Percentiles rank a stretch among this genome's conserved stretches.
Evolutionary conservation across 2,888 invertebrate species (phyloP).

Genomic region (Leptura quadrifasciata): DNA sequence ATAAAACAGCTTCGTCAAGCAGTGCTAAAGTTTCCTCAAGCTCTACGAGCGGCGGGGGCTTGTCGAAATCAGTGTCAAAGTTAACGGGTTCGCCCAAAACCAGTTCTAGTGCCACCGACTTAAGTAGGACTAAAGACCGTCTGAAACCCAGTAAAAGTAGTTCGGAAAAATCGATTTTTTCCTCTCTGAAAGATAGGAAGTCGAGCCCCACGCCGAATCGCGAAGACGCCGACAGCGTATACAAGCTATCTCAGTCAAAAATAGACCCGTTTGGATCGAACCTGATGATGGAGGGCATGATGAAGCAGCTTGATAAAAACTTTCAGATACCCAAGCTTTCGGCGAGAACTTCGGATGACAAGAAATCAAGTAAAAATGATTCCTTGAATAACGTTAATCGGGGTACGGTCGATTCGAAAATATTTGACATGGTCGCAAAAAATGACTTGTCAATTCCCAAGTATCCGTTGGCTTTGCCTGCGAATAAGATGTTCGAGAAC

Average conservation of each 20-base stretch:
- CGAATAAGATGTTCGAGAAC: constrained; percentile 68
- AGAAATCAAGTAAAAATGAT: constrained; percentile 60
- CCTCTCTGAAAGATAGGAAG: constrained; percentile 78
- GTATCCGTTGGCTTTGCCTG: constrained; percentile 67
- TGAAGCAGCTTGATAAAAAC: constrained; percentile 87
- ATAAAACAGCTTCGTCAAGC: constrained; percentile 50
- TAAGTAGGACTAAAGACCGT: constrained; percentile 79
- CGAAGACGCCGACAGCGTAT: constrained; percentile 81
- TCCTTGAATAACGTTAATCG: constrained; percentile 65
- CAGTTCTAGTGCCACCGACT: constrained; percentile 73
- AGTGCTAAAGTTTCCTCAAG: constrained; percentile 48
- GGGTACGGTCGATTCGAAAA: constrained; percentile 67
- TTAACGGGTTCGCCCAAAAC: constrained; percentile 77
- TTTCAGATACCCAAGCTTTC: constrained; percentile 92
- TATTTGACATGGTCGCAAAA: constrained; percentile 68
- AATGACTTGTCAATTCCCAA: constrained; percentile 64
- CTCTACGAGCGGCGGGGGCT: constrained; percentile 45
- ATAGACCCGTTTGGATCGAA: constrained; percentile 74
- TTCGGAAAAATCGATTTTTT: constrained; percentile 80
- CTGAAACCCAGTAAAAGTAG: constrained; percentile 79
- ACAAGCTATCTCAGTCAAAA: constrained; percentile 79
- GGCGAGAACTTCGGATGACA: constrained; percentile 70
- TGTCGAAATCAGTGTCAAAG: constrained; percentile 57
- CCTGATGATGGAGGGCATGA: constrained; percentile 82
- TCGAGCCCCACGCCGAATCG: constrained; percentile 81